phyloP scores from a whole-genome alignment of 1,140 invertebrate species.

The Diprion similis region DNA sequence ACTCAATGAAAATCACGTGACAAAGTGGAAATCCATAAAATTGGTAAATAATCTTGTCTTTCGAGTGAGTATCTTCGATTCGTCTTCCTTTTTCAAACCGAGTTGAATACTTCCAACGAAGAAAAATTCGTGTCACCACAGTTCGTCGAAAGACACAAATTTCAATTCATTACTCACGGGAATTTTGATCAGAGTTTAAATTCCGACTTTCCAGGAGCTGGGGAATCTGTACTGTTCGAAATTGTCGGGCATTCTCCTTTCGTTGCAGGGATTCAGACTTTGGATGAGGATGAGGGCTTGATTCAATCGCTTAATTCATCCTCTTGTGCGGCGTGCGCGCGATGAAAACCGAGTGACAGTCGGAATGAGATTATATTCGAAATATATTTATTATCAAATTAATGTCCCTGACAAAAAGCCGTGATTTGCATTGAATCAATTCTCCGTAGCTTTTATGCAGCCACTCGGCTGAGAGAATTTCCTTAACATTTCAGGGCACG shows the following conservation, averaged over 20 bases:
- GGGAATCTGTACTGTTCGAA: no score
- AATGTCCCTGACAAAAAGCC: background rate
- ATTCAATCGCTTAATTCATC: background rate
- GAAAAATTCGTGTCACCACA: no score
- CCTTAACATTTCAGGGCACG: no score
- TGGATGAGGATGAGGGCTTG: background rate
- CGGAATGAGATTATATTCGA: slow-evolving; percentile 2
- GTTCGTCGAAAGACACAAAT: no score
- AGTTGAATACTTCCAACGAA: no score
- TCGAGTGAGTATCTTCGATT: no score
- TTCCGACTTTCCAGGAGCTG: no score
- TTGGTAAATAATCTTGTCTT: no score
- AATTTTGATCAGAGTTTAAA: slow-evolving; percentile 36
- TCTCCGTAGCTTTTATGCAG: background rate
- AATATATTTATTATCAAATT: background rate
- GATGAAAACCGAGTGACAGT: background rate
- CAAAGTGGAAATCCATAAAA: background rate
- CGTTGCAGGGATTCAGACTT: no score
- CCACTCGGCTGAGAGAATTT: background rate
- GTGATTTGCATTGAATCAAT: background rate
- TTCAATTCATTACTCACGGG: no score
- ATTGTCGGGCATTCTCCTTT: no score
- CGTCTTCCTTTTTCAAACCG: no score
- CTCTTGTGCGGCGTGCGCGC: background rate
- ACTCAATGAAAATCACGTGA: background rate